These are phyloP conservation scores for Takifugu bimaculatus DNA, from an alignment of 2,113 vertebrate genomes.

Conservation along the genomic window DNA sequence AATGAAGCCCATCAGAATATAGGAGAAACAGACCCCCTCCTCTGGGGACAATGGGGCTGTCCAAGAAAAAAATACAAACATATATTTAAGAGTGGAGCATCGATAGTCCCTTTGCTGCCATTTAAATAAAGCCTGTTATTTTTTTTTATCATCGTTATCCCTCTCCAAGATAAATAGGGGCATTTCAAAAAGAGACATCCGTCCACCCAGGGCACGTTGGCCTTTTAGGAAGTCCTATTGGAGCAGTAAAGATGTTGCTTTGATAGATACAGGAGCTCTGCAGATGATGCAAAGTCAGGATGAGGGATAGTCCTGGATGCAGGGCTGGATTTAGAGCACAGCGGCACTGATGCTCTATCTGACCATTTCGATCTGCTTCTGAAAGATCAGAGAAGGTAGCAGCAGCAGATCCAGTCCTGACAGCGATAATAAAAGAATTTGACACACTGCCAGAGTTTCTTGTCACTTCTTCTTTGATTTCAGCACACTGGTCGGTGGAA, in stretches of 20 bases:
- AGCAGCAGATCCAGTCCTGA: slow-evolving; percentile 2
- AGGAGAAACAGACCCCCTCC: slow-evolving; percentile 14
- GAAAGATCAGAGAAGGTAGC: slow-evolving; percentile 25
- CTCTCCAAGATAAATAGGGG: slow-evolving; percentile 53
- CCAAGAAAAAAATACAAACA: slow-evolving; percentile 19
- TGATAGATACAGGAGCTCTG: slow-evolving; percentile 58
- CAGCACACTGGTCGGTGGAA: slow-evolving; percentile 65
- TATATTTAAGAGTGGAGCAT: slow-evolving; percentile 35
- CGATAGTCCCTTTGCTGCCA: slow-evolving; percentile 56
- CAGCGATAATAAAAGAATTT: slow-evolving; percentile 6
- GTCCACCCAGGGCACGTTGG: slow-evolving; percentile 42
- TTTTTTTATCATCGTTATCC: slow-evolving; percentile 54
- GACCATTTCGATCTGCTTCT: too few relatives aligned
- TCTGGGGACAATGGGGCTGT: slow-evolving; percentile 4
- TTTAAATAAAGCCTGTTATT: slow-evolving; percentile 66
- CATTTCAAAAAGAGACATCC: slow-evolving; percentile 51
- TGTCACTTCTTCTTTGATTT: slow-evolving; percentile 35
- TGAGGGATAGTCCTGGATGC: slow-evolving; percentile 39
- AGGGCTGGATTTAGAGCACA: slow-evolving; percentile 15
- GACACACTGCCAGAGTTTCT: slow-evolving; percentile 18
- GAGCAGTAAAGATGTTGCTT: slow-evolving; percentile 64
- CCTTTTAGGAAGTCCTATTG: slow-evolving; percentile 69
- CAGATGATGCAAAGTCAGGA: slow-evolving; percentile 33
- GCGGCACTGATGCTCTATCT: not conserved
- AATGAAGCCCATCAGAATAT: slow-evolving; percentile 7